phyloP scores from a whole-genome alignment of 30 jellyfish, hydroid and myxozoan species.

The Turritopsis dohrnii region DNA sequence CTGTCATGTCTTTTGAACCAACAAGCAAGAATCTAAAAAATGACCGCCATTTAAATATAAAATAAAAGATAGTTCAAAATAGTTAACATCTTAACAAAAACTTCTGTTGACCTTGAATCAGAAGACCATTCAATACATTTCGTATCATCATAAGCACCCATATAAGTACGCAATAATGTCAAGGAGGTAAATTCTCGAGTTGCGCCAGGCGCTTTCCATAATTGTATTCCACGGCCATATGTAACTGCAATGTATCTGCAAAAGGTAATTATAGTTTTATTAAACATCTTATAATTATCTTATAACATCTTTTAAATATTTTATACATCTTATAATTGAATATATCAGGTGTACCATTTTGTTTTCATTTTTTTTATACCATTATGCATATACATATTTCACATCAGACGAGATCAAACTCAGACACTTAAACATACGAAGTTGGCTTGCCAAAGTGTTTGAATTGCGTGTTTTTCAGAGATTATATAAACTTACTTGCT shows the following conservation, averaged over 20 bases:
- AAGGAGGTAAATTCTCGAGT: constrained; percentile 64
- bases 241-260: constrained; percentile 73
- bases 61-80: not conserved
- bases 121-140: constrained; percentile 86
- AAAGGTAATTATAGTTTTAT: too few species aligned
- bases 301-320: too few species aligned
- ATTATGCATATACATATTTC: too few species aligned
- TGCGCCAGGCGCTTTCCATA: constrained; percentile 93
- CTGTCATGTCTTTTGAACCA: constrained; percentile 89
- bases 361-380: too few species aligned
- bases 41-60: not conserved
- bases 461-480: too few species aligned
- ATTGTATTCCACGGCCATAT: constrained; percentile 66
- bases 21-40: constrained; percentile 56
- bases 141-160: constrained; percentile 79
- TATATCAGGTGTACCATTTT: too few species aligned
- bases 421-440: too few species aligned
- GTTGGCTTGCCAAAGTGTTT: too few species aligned
- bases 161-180: constrained; percentile 46
- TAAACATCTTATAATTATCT: too few species aligned
- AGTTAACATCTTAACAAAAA: not conserved
- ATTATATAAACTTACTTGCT: constrained; percentile 66
- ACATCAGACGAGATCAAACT: too few species aligned
- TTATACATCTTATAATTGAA: too few species aligned
- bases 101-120: constrained; percentile 72